Conservation (phyloP, 2,888 invertebrate genomes). For the Cynaeus angustus region DNA sequence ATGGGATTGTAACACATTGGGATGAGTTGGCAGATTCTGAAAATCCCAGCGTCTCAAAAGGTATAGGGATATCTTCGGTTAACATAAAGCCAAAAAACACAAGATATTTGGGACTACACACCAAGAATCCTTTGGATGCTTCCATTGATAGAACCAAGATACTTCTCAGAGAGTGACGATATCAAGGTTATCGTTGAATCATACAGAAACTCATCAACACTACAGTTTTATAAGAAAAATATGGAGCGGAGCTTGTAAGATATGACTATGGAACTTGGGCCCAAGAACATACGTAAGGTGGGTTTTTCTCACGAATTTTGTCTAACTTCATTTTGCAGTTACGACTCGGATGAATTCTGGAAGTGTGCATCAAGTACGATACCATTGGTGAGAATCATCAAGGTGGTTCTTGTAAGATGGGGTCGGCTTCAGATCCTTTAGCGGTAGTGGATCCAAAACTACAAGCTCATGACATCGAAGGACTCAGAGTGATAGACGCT, state of each 20-base stretch:
- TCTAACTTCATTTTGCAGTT: slow-evolving; percentile 2
- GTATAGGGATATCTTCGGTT: no score
- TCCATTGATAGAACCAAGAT: no score
- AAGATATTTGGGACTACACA: no score
- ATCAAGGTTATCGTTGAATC: no score
- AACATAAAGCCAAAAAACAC: no score
- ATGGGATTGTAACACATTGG: no score
- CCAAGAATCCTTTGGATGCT: no score
- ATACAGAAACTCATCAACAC: no score
- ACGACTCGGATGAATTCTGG: slow-evolving; percentile 78
- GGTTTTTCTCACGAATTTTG: background rate
- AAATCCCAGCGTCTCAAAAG: no score
- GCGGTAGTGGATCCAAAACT: slow-evolving; percentile 72
- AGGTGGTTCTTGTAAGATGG: slow-evolving; percentile 86
- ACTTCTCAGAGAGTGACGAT: no score
- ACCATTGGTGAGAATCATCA: slow-evolving; percentile 86
- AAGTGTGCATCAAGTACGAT: slow-evolving; percentile 78
- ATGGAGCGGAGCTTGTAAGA: background rate
- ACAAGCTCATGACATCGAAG: slow-evolving; percentile 51
- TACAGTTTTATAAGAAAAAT: background rate
- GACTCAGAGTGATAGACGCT: slow-evolving; percentile 54
- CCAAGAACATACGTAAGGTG: background rate
- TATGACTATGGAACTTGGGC: background rate
- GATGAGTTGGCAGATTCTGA: no score
- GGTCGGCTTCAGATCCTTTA: slow-evolving; percentile 77